Percentiles rank a stretch among this genome's conserved stretches.
phyloP scores from a whole-genome alignment of 2,113 vertebrate species.

The Bujurquina vittata region DNA sequence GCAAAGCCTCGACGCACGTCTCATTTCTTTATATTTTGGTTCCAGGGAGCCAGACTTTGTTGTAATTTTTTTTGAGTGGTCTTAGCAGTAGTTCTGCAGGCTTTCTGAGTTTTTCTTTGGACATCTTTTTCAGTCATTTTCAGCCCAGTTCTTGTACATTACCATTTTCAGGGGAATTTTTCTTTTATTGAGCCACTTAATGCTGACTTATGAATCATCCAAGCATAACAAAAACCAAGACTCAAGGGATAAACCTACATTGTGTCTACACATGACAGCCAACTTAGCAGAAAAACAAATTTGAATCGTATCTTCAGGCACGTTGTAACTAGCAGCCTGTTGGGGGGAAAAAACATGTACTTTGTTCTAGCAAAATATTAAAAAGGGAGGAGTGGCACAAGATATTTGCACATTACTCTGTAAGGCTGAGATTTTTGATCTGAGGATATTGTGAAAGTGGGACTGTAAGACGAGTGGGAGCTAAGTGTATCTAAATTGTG shows the following conservation, averaged over 20 bases:
- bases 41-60: too few species aligned
- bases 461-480: too few species aligned
- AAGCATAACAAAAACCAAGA: neutral
- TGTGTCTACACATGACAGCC: neutral
- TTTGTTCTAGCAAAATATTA: neutral
- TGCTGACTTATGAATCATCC: neutral
- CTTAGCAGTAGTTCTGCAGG: neutral
- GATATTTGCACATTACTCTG: too few species aligned
- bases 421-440: too few species aligned
- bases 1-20: neutral
- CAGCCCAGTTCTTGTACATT: neutral
- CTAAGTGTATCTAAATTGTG: too few species aligned
- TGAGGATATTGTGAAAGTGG: too few species aligned
- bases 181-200: neutral
- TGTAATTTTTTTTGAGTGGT: neutral
- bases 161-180: neutral
- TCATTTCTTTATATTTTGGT: neutral
- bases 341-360: fast-evolving
- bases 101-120: neutral
- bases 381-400: too few species aligned
- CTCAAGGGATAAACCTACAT: neutral
- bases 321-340: neutral
- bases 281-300: neutral
- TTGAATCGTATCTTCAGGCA: neutral
- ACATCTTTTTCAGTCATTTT: neutral